A percentile compares a stretch with the other conserved stretches of the same genome.
Evolutionary conservation across 30 jellyfish, hydroid and myxozoan genomes (phyloP).

Genomic region (Haliclystus octoradiatus): DNA sequence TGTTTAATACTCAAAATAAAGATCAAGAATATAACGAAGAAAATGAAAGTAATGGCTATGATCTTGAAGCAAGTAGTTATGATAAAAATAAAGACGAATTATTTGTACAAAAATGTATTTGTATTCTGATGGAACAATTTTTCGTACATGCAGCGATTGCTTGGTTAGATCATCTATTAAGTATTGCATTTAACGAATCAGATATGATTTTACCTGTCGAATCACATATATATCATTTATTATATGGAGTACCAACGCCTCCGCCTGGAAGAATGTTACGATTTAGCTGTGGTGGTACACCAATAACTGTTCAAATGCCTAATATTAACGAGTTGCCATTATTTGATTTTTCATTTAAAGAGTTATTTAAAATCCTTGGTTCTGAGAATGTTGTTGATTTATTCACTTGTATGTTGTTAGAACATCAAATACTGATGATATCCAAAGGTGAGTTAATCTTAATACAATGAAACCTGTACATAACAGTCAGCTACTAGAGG

Average conservation of each 20-base stretch:
- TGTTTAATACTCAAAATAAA: slow-evolving; percentile 52
- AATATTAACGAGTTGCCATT: slow-evolving; percentile 60
- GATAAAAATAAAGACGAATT: slow-evolving; percentile 35
- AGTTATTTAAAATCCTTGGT: slow-evolving; percentile 66
- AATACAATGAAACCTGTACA: too few relatives aligned
- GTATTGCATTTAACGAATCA: slow-evolving; percentile 51
- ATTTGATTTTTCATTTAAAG: slow-evolving; percentile 78
- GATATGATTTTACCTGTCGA: slow-evolving; percentile 49
- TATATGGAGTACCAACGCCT: slow-evolving; percentile 86
- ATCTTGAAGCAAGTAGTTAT: slow-evolving; percentile 1
- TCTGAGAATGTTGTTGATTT: slow-evolving; percentile 86
- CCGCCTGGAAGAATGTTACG: slow-evolving; percentile 93
- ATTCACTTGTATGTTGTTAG: slow-evolving; percentile 84
- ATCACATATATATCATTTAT: slow-evolving; percentile 54
- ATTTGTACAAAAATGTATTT: slow-evolving; percentile 64
- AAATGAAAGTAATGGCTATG: background rate
- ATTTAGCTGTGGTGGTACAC: slow-evolving; percentile 45
- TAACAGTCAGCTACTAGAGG: too few relatives aligned
- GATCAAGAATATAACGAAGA: background rate
- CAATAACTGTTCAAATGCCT: slow-evolving; percentile 71
- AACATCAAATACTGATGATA: slow-evolving; percentile 79
- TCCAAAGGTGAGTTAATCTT: slow-evolving; percentile 65
- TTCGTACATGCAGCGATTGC: slow-evolving; percentile 55
- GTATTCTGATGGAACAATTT: slow-evolving; percentile 87
- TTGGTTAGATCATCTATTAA: slow-evolving; percentile 46